Evolutionary conservation across 2,888 invertebrate species (phyloP).

Genomic region (Polydesmus complanatus): DNA sequence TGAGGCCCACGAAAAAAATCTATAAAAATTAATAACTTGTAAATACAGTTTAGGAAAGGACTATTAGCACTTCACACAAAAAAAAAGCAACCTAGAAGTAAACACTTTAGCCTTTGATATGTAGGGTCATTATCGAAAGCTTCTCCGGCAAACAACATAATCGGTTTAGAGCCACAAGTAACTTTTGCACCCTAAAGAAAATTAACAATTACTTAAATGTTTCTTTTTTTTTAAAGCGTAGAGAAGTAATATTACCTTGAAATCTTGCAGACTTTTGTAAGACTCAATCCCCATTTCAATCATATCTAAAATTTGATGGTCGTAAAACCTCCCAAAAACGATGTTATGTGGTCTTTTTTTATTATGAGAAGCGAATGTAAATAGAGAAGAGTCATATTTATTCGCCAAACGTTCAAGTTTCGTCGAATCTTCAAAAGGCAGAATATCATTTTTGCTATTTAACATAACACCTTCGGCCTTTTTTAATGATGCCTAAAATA

Average conservation of each 20-base stretch:
- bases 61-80: neutral
- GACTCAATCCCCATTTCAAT: conserved; percentile 81
- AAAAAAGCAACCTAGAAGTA: conserved; percentile 44
- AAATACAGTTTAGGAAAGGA: neutral
- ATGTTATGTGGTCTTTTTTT: conserved; percentile 93
- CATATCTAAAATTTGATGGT: conserved; percentile 86
- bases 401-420: conserved; percentile 53
- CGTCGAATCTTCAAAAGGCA: conserved; percentile 81
- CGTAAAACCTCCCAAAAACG: conserved; percentile 67
- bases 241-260: conserved; percentile 33
- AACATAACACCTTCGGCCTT: conserved; percentile 68
- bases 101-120: conserved; percentile 65
- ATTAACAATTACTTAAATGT: neutral
- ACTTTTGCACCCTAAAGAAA: conserved; percentile 47
- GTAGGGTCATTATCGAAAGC: conserved; percentile 68
- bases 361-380: conserved; percentile 77
- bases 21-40: conserved; percentile 19
- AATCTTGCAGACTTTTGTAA: conserved; percentile 63
- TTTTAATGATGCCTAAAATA: conserved; percentile 54
- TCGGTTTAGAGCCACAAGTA: conserved; percentile 59
- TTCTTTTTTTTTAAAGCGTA: neutral
- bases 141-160: conserved; percentile 76
- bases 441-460: conserved; percentile 63
- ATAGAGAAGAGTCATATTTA: conserved; percentile 78
- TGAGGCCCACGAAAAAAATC: conserved; percentile 85